Conservation (phyloP, 1,140 invertebrate species). For the Eriosoma lanigerum region DNA sequence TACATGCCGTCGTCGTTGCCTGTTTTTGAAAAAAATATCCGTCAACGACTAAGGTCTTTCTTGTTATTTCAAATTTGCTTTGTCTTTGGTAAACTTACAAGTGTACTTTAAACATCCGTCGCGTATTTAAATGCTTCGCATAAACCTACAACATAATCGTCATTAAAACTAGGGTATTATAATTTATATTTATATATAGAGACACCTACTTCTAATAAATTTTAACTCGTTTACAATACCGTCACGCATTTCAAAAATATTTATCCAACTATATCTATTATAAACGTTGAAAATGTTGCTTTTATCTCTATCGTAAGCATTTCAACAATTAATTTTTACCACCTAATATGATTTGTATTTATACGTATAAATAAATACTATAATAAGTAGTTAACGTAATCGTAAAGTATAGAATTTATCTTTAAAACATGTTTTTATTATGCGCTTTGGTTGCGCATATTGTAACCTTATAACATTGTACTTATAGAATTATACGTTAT, state of each 20-base stretch:
- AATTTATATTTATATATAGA: too few relatives aligned
- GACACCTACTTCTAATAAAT: too few relatives aligned
- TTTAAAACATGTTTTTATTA: background rate
- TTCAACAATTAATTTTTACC: background rate
- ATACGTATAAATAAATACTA: too few relatives aligned
- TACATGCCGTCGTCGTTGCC: background rate
- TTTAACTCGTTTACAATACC: too few relatives aligned
- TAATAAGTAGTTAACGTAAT: too few relatives aligned
- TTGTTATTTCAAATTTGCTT: constrained; percentile 26
- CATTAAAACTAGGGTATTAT: background rate
- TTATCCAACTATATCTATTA: background rate
- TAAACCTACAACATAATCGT: background rate
- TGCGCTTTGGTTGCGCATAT: background rate
- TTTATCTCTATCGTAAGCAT: background rate
- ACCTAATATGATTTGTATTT: too few relatives aligned
- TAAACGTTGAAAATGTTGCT: background rate
- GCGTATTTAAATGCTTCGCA: background rate
- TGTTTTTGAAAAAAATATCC: background rate
- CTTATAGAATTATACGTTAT: too few relatives aligned
- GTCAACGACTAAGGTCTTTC: background rate
- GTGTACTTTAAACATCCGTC: background rate
- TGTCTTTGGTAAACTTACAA: constrained; percentile 1
- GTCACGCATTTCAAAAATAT: too few relatives aligned
- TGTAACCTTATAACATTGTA: too few relatives aligned
- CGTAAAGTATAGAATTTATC: background rate